Percentiles rank a stretch among this genome's conserved stretches.
phyloP scores from a whole-genome alignment of 2,888 invertebrate genomes.

The Linnaemya tessellans region DNA sequence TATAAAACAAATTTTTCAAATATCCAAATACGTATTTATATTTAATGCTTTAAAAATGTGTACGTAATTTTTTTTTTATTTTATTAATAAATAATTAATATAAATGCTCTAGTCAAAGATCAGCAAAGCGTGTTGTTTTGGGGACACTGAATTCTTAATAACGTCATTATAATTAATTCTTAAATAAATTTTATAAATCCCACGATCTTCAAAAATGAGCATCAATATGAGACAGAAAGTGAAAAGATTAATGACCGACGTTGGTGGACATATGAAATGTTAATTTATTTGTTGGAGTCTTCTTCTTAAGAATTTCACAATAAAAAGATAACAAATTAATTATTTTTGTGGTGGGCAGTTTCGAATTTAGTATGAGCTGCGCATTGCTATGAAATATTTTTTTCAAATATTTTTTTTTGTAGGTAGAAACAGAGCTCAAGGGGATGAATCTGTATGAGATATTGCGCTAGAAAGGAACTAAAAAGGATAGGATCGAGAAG shows the following conservation, averaged over 20 bases:
- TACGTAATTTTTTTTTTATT: too few relatives aligned
- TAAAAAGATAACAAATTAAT: not conserved
- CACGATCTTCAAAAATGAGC: constrained; percentile 31
- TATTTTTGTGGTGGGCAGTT: not conserved
- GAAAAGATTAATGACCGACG: constrained; percentile 23
- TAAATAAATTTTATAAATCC: constrained; percentile 39
- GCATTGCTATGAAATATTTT: not conserved
- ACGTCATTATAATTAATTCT: constrained; percentile 62
- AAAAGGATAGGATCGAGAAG: too few relatives aligned
- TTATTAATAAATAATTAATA: constrained; percentile 53
- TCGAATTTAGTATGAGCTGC: not conserved
- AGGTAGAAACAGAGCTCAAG: too few relatives aligned
- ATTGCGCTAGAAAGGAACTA: too few relatives aligned
- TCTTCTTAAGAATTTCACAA: not conserved
- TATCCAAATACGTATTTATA: too few relatives aligned
- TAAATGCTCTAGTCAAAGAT: constrained; percentile 58
- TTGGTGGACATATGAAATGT: constrained; percentile 54
- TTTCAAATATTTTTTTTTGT: too few relatives aligned
- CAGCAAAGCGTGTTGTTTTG: not conserved
- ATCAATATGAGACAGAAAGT: constrained; percentile 19
- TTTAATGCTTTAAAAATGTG: too few relatives aligned
- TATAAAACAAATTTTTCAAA: too few relatives aligned
- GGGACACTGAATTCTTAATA: not conserved
- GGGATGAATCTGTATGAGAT: too few relatives aligned
- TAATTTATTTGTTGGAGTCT: not conserved